Conservation (phyloP, 2,888 invertebrate genomes). For the Clepsis dumicolana region DNA sequence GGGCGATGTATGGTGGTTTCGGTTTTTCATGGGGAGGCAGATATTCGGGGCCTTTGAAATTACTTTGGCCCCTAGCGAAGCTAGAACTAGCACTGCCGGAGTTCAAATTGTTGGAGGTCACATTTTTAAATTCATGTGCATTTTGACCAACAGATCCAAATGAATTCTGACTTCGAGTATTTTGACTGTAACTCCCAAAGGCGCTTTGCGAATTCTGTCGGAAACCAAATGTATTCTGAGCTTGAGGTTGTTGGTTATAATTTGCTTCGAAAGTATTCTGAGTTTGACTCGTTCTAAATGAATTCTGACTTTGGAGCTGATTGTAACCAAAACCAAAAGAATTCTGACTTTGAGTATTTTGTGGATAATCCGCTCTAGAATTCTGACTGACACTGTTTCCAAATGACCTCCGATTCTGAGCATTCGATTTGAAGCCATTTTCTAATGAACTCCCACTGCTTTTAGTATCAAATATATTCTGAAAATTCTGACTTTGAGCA, state of each 20-base stretch:
- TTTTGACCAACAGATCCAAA: neutral
- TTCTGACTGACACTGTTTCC: neutral
- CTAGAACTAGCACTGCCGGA: neutral
- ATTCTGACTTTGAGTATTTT: neutral
- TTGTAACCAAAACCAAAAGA: neutral
- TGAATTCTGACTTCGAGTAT: neutral
- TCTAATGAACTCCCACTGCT: neutral
- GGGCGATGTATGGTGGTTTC: conserved; percentile 19
- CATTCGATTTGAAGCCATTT: neutral
- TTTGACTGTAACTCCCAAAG: neutral
- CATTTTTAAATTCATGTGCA: neutral
- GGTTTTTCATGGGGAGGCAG: no score
- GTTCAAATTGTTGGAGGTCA: neutral
- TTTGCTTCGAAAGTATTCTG: neutral
- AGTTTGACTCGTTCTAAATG: neutral
- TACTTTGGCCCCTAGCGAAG: neutral
- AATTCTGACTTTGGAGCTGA: neutral
- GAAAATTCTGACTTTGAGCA: neutral
- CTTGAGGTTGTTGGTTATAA: neutral
- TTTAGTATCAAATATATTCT: neutral
- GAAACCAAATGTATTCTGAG: neutral
- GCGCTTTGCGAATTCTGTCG: neutral
- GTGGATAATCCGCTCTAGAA: neutral
- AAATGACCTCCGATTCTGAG: neutral
- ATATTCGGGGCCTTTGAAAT: conserved; percentile 18